Evolutionary conservation across 2,888 invertebrate species (phyloP).

Genomic region (Lasioglossum morio): DNA sequence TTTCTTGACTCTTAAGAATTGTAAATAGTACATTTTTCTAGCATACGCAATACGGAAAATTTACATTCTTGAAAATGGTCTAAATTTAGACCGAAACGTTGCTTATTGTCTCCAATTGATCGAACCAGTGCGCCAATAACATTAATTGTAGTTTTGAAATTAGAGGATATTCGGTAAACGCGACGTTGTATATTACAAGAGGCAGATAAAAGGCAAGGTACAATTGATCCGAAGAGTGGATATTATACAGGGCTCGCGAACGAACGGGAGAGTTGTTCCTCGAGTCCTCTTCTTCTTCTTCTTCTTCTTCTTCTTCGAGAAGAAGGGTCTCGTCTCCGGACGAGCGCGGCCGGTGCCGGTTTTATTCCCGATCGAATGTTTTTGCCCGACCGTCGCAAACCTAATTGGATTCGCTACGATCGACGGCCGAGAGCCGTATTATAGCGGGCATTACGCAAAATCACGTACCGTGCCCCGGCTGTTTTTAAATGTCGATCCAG

Average conservation of each 20-base stretch:
- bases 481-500: slow-evolving; percentile 41
- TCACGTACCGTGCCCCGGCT: slow-evolving; percentile 28
- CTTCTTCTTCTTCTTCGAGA: slow-evolving; percentile 8
- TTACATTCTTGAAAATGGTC: no score
- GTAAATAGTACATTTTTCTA: no score
- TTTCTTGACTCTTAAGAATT: no score
- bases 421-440: slow-evolving; percentile 49
- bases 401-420: slow-evolving; percentile 77
- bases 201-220: slow-evolving; percentile 21
- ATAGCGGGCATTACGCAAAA: slow-evolving; percentile 60
- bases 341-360: slow-evolving; percentile 68
- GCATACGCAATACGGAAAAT: no score
- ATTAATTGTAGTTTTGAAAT: no score
- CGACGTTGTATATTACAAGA: slow-evolving; percentile 16
- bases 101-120: no score
- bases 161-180: slow-evolving; percentile 28
- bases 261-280: slow-evolving; percentile 55
- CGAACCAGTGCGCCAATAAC: no score
- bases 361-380: slow-evolving; percentile 79
- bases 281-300: slow-evolving; percentile 39
- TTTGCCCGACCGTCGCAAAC: slow-evolving; percentile 76
- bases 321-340: slow-evolving; percentile 35
- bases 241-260: slow-evolving; percentile 54
- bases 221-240: slow-evolving; percentile 67
- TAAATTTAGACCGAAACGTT: no score